phyloP scores from a whole-genome alignment of 2,797 vertebrate species.

The Liparis tanakae region DNA sequence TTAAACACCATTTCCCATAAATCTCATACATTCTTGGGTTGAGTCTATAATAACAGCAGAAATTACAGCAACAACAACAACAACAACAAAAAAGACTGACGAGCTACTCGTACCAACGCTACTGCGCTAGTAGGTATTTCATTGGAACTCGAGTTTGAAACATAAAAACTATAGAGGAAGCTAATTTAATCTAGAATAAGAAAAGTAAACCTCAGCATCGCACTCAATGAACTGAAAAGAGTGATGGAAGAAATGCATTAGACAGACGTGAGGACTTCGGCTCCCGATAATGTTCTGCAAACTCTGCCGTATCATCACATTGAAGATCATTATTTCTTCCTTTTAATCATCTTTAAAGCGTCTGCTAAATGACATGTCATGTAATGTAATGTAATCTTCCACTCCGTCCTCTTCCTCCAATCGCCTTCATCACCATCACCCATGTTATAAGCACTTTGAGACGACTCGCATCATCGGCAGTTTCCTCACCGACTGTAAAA shows the following conservation, averaged over 20 bases:
- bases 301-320: slow-evolving; percentile 19
- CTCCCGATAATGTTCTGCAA: slow-evolving; percentile 3
- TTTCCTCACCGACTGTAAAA: slow-evolving; percentile 35
- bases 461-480: slow-evolving; percentile 15
- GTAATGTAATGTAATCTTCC: too few relatives aligned
- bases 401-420: background rate
- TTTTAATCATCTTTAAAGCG: background rate
- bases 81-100: background rate
- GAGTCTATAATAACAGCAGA: too few relatives aligned
- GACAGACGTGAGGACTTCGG: background rate
- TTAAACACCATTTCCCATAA: background rate
- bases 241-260: background rate
- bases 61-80: background rate
- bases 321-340: background rate
- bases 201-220: background rate
- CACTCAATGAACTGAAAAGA: background rate
- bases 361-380: too few relatives aligned
- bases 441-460: slow-evolving; percentile 6
- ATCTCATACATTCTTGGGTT: too few relatives aligned
- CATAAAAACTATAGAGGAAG: background rate
- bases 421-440: slow-evolving; percentile 8
- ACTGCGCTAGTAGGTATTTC: background rate
- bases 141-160: background rate
- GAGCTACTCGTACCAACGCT: background rate
- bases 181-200: background rate